A percentile compares a stretch with the other conserved stretches of the same genome.
These are phyloP conservation scores for Apis mellifera DNA, from an alignment of 1,140 invertebrate genomes.

Conservation along the genomic window DNA sequence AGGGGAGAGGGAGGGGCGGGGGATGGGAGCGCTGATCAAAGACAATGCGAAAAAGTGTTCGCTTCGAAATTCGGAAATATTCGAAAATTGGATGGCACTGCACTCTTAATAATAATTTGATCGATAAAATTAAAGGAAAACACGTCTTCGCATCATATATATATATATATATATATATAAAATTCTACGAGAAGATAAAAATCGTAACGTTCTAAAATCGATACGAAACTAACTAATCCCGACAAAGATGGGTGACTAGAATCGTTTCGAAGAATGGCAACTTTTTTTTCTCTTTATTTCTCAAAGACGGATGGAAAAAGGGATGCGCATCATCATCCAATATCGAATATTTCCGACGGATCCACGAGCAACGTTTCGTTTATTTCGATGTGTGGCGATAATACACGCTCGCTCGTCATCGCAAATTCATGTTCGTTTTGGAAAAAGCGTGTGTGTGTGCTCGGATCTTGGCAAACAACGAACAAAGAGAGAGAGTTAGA, in stretches of 20 bases:
- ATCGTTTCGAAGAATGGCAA: too few species aligned
- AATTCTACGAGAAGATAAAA: too few species aligned
- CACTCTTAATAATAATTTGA: neutral
- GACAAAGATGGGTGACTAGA: too few species aligned
- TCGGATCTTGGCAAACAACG: neutral
- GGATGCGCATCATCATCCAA: neutral
- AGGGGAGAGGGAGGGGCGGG: neutral
- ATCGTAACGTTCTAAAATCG: too few species aligned
- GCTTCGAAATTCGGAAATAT: constrained; percentile 7
- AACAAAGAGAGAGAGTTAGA: constrained; percentile 20
- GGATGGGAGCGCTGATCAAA: neutral
- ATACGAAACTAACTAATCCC: too few species aligned
- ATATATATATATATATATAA: too few species aligned
- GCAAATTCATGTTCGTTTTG: constrained; percentile 16
- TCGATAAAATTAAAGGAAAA: too few species aligned
- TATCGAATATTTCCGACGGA: constrained; percentile 10
- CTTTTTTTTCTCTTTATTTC: too few species aligned
- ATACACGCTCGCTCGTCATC: neutral
- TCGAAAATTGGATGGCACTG: neutral
- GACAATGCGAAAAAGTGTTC: neutral
- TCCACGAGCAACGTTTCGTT: neutral
- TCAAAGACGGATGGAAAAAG: neutral
- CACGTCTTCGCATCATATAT: too few species aligned
- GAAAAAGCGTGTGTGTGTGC: constrained; percentile 4
- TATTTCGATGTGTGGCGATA: constrained; percentile 14